These are phyloP conservation scores for Salminus brasiliensis DNA, from an alignment of 2,113 vertebrate genomes.

Conservation along the genomic window DNA sequence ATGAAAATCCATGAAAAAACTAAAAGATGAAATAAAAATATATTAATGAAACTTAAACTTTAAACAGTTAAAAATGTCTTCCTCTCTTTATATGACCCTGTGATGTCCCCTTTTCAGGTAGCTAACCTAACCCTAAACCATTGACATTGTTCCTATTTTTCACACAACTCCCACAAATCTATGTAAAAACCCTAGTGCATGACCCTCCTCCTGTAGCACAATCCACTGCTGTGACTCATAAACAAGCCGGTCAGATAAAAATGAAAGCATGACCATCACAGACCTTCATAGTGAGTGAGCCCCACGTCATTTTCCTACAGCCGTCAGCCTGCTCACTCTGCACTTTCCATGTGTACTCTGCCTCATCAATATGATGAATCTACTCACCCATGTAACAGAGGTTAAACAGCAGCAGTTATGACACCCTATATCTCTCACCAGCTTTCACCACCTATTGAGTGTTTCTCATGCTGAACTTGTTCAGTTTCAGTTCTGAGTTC, in stretches of 20 bases:
- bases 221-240: neutral
- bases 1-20: no score
- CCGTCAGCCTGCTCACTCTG: neutral
- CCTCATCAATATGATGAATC: conserved; percentile 12
- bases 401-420: conserved; percentile 8
- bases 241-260: neutral
- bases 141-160: conserved; percentile 1
- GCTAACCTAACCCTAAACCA: neutral
- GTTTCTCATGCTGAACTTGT: neutral
- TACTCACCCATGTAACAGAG: neutral
- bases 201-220: conserved; percentile 4
- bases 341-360: neutral
- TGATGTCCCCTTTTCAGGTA: neutral
- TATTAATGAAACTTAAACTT: no score
- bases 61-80: no score
- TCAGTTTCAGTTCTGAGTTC: neutral
- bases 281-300: neutral
- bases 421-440: neutral
- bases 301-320: neutral
- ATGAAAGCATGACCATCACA: neutral
- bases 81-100: no score
- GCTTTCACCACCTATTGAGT: conserved; percentile 3
- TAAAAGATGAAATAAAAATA: no score
- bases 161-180: neutral
- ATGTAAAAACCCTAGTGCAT: neutral